Evolutionary conservation across 2,113 vertebrate genomes (phyloP).

Genomic region (Psammodynastes pulverulentus): DNA sequence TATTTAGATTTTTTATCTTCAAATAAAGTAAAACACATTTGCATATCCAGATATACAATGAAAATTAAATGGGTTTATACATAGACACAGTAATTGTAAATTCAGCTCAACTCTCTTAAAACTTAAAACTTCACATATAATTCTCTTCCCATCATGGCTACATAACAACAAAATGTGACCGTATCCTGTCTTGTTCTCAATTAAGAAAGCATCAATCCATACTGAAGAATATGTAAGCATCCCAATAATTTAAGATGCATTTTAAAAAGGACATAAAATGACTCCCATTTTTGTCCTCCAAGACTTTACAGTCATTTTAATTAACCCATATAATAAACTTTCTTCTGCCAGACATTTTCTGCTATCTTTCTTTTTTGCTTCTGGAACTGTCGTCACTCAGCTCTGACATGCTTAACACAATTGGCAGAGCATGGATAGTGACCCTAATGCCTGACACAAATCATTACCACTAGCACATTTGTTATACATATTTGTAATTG

Average conservation of each 20-base stretch:
- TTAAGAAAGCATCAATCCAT: neutral
- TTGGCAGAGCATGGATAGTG: neutral
- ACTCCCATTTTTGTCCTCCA: neutral
- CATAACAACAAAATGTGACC: neutral
- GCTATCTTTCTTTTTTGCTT: slow-evolving; percentile 14
- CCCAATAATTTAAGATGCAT: slow-evolving; percentile 3
- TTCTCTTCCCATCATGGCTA: neutral
- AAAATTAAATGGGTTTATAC: neutral
- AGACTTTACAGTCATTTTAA: slow-evolving; percentile 12
- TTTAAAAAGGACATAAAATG: neutral
- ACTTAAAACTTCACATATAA: neutral
- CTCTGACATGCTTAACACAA: neutral
- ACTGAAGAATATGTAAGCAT: neutral
- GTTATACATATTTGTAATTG: slow-evolving; percentile 22
- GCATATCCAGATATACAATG: neutral
- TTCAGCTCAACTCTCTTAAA: neutral
- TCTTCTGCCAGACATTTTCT: neutral
- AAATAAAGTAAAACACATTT: neutral
- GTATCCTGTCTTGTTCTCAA: neutral
- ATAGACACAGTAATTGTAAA: neutral
- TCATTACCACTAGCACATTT: slow-evolving; percentile 17
- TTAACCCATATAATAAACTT: slow-evolving; percentile 13
- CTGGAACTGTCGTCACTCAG: neutral
- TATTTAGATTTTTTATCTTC: neutral
- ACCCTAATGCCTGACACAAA: slow-evolving; percentile 29